A percentile compares a stretch with the other conserved stretches of the same genome.
Evolutionary conservation across 2,113 vertebrate genomes (phyloP).

Genomic region (Phalacrocorax carbo): DNA sequence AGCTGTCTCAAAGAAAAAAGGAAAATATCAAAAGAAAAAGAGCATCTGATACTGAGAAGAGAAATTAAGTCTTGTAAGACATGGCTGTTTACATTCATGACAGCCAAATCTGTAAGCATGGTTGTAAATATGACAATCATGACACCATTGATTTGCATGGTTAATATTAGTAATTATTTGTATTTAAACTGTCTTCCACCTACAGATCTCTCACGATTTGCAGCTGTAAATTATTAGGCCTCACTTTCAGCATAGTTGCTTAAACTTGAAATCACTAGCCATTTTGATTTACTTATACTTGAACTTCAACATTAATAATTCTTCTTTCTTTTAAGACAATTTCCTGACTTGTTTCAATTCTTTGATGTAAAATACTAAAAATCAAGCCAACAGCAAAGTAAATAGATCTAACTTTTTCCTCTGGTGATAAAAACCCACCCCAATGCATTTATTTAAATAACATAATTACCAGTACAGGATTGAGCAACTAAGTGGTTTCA

Average conservation of each 20-base stretch:
- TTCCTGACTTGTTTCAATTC: background rate
- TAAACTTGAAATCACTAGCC: background rate
- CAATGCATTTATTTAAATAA: background rate
- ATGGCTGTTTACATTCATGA: background rate
- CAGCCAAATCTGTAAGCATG: background rate
- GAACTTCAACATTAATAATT: background rate
- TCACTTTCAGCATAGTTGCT: background rate
- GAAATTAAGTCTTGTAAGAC: background rate
- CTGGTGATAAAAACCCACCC: background rate
- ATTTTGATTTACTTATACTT: background rate
- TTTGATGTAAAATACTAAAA: background rate
- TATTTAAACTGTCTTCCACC: background rate
- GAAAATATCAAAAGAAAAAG: background rate
- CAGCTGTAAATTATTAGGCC: background rate
- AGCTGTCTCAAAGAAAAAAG: background rate
- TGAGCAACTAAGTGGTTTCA: background rate
- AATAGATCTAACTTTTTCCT: background rate
- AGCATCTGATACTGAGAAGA: background rate
- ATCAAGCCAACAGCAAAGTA: background rate
- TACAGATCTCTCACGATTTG: background rate
- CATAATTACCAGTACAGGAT: background rate
- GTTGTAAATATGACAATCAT: constrained; percentile 25
- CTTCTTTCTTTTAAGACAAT: background rate
- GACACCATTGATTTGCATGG: background rate
- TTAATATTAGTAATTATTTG: constrained; percentile 21